Percentiles rank a stretch among this genome's conserved stretches.
phyloP scores from a whole-genome alignment of 2,888 invertebrate species.

The Diabrotica balteata region DNA sequence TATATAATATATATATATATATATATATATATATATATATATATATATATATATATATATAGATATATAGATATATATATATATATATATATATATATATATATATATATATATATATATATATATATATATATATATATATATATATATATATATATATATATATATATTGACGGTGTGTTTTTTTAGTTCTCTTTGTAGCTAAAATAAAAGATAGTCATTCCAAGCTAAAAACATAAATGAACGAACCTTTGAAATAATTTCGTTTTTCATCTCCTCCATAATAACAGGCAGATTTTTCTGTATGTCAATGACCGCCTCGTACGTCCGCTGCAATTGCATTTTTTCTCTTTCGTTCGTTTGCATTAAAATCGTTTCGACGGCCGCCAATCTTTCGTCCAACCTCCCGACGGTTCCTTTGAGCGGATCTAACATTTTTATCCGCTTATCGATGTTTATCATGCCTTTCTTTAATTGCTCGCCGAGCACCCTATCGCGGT shows the following conservation, averaged over 20 bases:
- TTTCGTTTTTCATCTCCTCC: conserved; percentile 59
- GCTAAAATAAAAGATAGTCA: too few species aligned
- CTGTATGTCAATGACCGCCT: conserved; percentile 64
- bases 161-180: too few species aligned
- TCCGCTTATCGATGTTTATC: conserved; percentile 74
- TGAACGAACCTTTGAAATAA: conserved; percentile 51
- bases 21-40: too few species aligned
- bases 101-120: too few species aligned
- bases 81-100: too few species aligned
- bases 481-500: conserved; percentile 78
- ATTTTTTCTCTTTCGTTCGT: conserved; percentile 72
- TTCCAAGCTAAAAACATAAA: too few species aligned
- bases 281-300: conserved; percentile 61
- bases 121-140: too few species aligned
- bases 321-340: conserved; percentile 69
- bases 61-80: too few species aligned
- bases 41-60: too few species aligned
- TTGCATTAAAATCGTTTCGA: conserved; percentile 79
- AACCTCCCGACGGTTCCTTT: conserved; percentile 73
- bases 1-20: too few species aligned
- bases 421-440: conserved; percentile 73
- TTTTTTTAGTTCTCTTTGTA: too few species aligned
- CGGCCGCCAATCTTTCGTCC: conserved; percentile 77
- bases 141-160: too few species aligned
- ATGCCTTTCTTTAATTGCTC: conserved; percentile 81